Evolutionary conservation across 2,113 vertebrate genomes (phyloP).

Genomic region (Neogobius melanostomus): DNA sequence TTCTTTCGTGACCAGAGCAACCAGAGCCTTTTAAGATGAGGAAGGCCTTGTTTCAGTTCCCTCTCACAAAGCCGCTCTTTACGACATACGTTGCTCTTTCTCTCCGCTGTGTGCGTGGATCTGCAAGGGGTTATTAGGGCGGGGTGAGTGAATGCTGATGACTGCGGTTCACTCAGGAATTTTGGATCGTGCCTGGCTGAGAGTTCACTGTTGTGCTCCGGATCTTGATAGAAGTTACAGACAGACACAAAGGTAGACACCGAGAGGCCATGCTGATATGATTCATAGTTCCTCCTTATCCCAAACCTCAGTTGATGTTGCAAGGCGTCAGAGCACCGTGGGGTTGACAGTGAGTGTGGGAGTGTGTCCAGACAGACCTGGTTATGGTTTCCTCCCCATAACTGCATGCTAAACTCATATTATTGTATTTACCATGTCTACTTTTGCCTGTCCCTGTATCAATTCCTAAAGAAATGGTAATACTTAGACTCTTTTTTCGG

Average conservation of each 20-base stretch:
- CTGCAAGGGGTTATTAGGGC: slow-evolving; percentile 51
- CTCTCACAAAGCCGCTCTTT: slow-evolving; percentile 49
- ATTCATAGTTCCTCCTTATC: slow-evolving; percentile 68
- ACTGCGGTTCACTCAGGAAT: slow-evolving; percentile 67
- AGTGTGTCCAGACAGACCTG: slow-evolving; percentile 62
- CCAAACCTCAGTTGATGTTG: slow-evolving; percentile 56
- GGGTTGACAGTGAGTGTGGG: slow-evolving; percentile 60
- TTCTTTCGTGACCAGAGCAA: slow-evolving; percentile 22
- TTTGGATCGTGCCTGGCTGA: slow-evolving; percentile 39
- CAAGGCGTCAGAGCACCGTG: slow-evolving; percentile 58
- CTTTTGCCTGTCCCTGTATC: no score
- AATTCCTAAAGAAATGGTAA: no score
- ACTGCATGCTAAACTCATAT: slow-evolving; percentile 51
- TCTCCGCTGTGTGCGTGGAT: slow-evolving; percentile 7
- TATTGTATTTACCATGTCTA: background rate
- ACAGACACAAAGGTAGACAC: slow-evolving; percentile 29
- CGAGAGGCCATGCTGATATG: slow-evolving; percentile 44
- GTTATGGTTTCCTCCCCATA: slow-evolving; percentile 41
- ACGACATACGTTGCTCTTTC: slow-evolving; percentile 26
- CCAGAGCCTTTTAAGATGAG: slow-evolving; percentile 45
- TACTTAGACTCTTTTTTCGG: no score
- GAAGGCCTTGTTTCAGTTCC: slow-evolving; percentile 70
- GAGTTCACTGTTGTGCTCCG: slow-evolving; percentile 40
- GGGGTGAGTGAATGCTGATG: slow-evolving; percentile 57
- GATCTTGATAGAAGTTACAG: slow-evolving; percentile 33